Evolutionary conservation across 1,140 invertebrate species (phyloP).

Genomic region (Pogonomyrmex barbatus): DNA sequence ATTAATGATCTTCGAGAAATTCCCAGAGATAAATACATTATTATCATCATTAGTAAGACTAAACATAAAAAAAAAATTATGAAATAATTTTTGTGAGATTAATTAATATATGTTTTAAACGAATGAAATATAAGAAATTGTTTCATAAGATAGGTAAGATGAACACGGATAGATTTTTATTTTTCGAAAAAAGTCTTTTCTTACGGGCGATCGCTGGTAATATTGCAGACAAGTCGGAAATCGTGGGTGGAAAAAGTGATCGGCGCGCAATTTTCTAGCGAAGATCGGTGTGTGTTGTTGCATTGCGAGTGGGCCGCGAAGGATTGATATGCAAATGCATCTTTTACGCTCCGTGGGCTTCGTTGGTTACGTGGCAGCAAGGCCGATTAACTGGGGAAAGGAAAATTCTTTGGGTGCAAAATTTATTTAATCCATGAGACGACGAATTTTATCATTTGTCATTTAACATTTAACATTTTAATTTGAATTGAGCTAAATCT

Average conservation of each 20-base stretch:
- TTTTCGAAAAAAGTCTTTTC: conserved; percentile 1
- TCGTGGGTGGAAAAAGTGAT: conserved; percentile 59
- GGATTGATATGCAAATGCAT: conserved; percentile 70
- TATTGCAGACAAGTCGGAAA: conserved; percentile 33
- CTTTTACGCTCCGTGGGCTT: conserved; percentile 50
- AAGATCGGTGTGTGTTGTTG: conserved; percentile 59
- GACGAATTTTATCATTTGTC: background rate
- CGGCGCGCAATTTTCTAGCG: conserved; percentile 51
- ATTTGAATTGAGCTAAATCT: background rate
- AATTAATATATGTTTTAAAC: background rate
- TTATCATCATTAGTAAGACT: background rate
- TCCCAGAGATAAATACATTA: background rate
- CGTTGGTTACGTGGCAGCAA: background rate
- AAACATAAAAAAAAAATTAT: background rate
- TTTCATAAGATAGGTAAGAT: background rate
- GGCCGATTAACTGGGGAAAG: background rate
- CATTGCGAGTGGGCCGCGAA: conserved; percentile 59
- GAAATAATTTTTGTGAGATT: too few relatives aligned
- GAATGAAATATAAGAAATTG: conserved; percentile 4
- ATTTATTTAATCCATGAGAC: background rate
- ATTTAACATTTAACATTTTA: background rate
- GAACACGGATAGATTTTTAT: background rate
- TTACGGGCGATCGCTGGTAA: background rate
- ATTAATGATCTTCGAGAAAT: background rate
- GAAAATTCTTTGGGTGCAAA: background rate